Base-by-base conservation (phyloP, 1,140 invertebrate genomes). In the Teleogryllus occipitalis region DNA sequence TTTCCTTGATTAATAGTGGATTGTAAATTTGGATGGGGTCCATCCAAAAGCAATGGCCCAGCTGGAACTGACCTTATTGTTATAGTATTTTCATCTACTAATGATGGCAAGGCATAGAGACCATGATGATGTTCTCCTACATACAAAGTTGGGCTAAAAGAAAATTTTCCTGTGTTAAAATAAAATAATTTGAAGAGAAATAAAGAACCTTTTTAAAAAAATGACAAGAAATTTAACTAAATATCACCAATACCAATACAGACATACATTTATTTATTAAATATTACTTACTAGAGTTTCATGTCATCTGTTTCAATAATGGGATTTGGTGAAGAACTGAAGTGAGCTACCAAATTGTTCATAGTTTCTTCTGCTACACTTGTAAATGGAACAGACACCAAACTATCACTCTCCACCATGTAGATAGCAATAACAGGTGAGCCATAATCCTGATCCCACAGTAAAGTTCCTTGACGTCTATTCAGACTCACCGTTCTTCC, bases 381-480 rank as follows among this genome's bases (percentile, higher is more conserved):
- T 10, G 94, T 96, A 84, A 98, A 98, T 6, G 97, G 97, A 72
- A 98, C 89, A 74, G 93, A 91, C 54, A 96, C 88, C 48, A 98
- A 89, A 6, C 94, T 94, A 74, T 93, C 91, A 49, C 91, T 89
- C 81, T 93, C 92, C 78, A 97, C 86, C 3, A 93, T 87, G 86
- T 98, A 99, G 79, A 96, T 91, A 0, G 94, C 97, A 76, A 99
- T 93, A 5, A 99, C 92, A 6, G 97, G 97, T 81, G 96, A 97
- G 76, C 92, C 91, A 76, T 96, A 91, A 85, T 98, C 92, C 21
- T 91, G 88, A 83, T 96, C 91, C 97, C 97, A 99, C 8, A 97
- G 85, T 49, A 96, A 87, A 80, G 92, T 90, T 0, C 95, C 95
- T 80, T 90, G 88, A 82, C 90, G 89, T 78, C 91, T 87, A 83